Evolutionary conservation across 1,140 invertebrate species (phyloP).

Genomic region (Orius insidiosus): DNA sequence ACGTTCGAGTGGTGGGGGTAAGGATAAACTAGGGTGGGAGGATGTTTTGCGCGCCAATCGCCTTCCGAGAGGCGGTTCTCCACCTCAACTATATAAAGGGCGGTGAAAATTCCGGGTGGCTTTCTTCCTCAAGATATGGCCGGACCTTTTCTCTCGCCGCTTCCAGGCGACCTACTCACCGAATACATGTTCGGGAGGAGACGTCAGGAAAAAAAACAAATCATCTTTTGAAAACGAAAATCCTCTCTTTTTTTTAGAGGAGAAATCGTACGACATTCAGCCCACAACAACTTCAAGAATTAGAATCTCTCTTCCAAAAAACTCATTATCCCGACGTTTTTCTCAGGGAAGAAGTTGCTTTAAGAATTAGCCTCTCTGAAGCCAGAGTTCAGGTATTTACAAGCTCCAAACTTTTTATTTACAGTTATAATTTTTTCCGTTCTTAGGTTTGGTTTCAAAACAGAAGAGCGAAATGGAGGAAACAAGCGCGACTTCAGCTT

Average conservation of each 20-base stretch:
- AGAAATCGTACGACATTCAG: slow-evolving; percentile 88
- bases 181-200: slow-evolving; percentile 83
- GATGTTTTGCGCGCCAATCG: too few relatives aligned
- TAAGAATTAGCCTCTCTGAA: slow-evolving; percentile 78
- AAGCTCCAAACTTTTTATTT: too few relatives aligned
- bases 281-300: slow-evolving; percentile 82
- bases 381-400: slow-evolving; percentile 68
- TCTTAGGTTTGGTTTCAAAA: slow-evolving; percentile 79
- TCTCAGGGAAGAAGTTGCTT: slow-evolving; percentile 81
- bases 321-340: slow-evolving; percentile 94
- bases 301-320: slow-evolving; percentile 85
- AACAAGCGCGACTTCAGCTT: slow-evolving; percentile 66
- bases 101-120: too few relatives aligned
- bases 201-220: slow-evolving; percentile 42
- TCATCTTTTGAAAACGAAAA: not conserved
- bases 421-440: not conserved
- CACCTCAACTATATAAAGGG: too few relatives aligned
- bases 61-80: too few relatives aligned
- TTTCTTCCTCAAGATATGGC: slow-evolving; percentile 36
- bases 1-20: too few relatives aligned
- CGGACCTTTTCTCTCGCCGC: slow-evolving; percentile 61
- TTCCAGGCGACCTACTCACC: slow-evolving; percentile 66
- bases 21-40: too few relatives aligned
- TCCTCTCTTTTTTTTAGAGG: slow-evolving; percentile 31
- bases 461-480: slow-evolving; percentile 71